These are phyloP conservation scores for Strix uralensis DNA, from an alignment of 2,113 vertebrate genomes.

Conservation along the genomic window DNA sequence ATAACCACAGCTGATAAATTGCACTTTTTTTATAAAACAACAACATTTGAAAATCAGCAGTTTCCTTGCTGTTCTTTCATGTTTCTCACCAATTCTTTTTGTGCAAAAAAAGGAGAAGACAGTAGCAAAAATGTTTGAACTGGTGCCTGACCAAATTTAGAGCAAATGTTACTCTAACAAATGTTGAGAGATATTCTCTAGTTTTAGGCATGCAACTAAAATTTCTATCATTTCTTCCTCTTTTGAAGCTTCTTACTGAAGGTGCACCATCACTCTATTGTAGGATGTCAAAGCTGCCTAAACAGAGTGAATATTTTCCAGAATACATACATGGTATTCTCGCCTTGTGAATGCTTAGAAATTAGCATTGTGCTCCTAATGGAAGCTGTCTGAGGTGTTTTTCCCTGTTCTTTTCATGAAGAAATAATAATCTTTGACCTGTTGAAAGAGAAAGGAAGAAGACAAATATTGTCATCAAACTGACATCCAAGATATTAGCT, in stretches of 20 bases:
- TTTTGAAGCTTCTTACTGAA: background rate
- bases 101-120: background rate
- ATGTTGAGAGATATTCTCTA: background rate
- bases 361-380: background rate
- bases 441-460: background rate
- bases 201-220: background rate
- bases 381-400: background rate
- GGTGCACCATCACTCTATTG: background rate
- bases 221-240: background rate
- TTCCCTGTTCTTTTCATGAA: background rate
- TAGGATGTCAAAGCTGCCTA: background rate
- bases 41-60: background rate
- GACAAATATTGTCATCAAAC: background rate
- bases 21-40: background rate
- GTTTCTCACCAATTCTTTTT: background rate
- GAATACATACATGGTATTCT: background rate
- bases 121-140: background rate
- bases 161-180: background rate
- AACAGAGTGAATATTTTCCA: background rate
- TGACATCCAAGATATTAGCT: background rate
- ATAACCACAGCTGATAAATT: background rate
- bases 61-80: background rate
- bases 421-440: background rate
- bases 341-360: background rate
- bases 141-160: background rate